Percentiles rank a stretch among this genome's conserved stretches.
phyloP scores from a whole-genome alignment of 1,140 invertebrate genomes.

The Brachionus koreanus region DNA sequence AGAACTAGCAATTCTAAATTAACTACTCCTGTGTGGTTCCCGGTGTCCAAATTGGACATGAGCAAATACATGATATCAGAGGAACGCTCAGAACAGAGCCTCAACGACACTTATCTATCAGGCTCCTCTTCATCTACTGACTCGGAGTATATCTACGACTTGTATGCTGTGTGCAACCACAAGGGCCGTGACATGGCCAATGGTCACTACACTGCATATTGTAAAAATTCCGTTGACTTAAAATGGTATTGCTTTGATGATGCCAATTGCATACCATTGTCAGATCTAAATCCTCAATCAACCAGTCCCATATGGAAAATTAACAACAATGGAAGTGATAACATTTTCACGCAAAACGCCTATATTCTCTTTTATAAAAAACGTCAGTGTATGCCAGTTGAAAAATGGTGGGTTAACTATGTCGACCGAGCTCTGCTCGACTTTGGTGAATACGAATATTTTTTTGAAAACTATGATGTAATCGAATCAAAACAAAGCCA shows the following conservation, averaged over 20 bases:
- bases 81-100: slow-evolving; percentile 53
- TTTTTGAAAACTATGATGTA: background rate
- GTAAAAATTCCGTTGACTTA: slow-evolving; percentile 85
- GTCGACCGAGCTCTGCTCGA: background rate
- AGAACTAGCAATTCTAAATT: slow-evolving; percentile 67
- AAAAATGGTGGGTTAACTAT: slow-evolving; percentile 37
- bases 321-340: slow-evolving; percentile 22
- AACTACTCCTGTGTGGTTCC: slow-evolving; percentile 81
- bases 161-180: slow-evolving; percentile 92
- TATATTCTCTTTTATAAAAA: slow-evolving; percentile 40
- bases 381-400: background rate
- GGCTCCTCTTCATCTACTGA: background rate
- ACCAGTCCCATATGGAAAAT: background rate
- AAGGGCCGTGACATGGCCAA: slow-evolving; percentile 74
- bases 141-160: slow-evolving; percentile 66
- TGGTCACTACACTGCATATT: slow-evolving; percentile 92
- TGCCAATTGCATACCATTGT: background rate
- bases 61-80: slow-evolving; percentile 66
- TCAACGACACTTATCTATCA: slow-evolving; percentile 43
- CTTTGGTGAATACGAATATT: slow-evolving; percentile 20
- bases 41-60: slow-evolving; percentile 78
- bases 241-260: slow-evolving; percentile 80
- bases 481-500: background rate
- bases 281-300: background rate
- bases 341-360: slow-evolving; percentile 7